Conservation (phyloP, 92 coral and sea anemone species). For the Epizoanthus scotinus region DNA sequence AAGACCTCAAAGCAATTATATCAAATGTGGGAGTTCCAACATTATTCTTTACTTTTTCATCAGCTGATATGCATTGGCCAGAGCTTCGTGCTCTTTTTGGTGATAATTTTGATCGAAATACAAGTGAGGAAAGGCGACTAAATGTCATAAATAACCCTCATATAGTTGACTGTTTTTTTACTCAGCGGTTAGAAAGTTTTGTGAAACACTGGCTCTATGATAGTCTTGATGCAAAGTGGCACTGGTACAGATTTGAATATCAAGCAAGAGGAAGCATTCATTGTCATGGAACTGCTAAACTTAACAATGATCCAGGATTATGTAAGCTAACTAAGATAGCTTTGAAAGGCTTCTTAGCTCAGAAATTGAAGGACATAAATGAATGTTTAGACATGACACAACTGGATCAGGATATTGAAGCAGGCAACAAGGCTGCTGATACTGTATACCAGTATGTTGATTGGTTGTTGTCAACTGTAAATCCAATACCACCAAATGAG, state of each 20-base stretch:
- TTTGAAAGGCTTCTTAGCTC: constrained; percentile 56
- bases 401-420: constrained; percentile 37
- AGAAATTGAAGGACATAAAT: constrained; percentile 42
- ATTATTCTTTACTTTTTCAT: constrained; percentile 53
- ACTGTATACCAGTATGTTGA: constrained; percentile 53
- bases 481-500: constrained; percentile 55
- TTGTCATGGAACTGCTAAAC: too few species aligned
- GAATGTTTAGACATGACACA: constrained; percentile 33
- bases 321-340: constrained; percentile 52
- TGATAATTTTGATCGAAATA: constrained; percentile 1
- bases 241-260: too few species aligned
- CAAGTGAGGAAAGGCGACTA: too few species aligned
- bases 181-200: too few species aligned
- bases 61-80: constrained; percentile 90
- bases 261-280: too few species aligned
- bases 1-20: constrained; percentile 43
- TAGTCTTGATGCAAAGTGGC: too few species aligned
- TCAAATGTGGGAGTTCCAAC: constrained; percentile 46
- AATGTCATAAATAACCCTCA: too few species aligned
- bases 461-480: constrained; percentile 52
- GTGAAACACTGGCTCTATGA: too few species aligned
- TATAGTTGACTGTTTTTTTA: too few species aligned
- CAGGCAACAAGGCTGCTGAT: constrained; percentile 24
- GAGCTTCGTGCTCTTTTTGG: constrained; percentile 65
- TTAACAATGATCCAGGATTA: too few species aligned